A percentile compares a stretch with the other conserved stretches of the same genome.
These are phyloP conservation scores for Daboia siamensis DNA, from an alignment of 2,113 vertebrate species.

Conservation along the genomic window DNA sequence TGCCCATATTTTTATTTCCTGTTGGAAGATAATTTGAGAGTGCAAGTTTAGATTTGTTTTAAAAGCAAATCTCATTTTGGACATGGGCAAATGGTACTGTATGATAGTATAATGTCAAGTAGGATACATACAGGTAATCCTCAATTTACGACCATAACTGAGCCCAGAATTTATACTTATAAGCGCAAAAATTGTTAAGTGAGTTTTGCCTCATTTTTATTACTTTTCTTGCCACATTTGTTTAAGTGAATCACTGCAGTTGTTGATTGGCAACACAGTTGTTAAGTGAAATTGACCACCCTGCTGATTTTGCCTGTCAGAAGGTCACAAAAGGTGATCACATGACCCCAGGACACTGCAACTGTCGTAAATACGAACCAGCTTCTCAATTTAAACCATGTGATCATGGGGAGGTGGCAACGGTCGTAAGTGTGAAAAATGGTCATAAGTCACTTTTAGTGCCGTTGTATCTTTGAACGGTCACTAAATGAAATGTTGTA, in stretches of 20 bases:
- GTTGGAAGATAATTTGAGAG: background rate
- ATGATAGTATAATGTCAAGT: background rate
- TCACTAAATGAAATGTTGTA: background rate
- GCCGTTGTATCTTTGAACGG: background rate
- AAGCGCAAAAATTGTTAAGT: background rate
- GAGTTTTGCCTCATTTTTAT: background rate
- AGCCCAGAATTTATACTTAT: background rate
- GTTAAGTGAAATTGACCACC: background rate
- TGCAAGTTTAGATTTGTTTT: background rate
- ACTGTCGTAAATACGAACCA: background rate
- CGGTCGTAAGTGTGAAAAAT: background rate
- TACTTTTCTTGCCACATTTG: background rate
- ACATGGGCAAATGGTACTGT: background rate
- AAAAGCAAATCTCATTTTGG: background rate
- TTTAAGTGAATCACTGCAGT: no score
- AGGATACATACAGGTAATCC: background rate
- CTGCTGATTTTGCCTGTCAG: no score
- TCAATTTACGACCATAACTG: background rate
- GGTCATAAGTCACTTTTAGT: background rate
- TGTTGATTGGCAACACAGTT: background rate
- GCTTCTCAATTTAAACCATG: background rate
- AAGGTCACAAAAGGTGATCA: no score
- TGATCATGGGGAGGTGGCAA: background rate
- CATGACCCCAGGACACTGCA: background rate
- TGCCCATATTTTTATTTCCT: background rate